A percentile compares a stretch with the other conserved stretches of the same genome.
Evolutionary conservation across 2,113 vertebrate species (phyloP).

Genomic region (Corynorhinus townsendii): DNA sequence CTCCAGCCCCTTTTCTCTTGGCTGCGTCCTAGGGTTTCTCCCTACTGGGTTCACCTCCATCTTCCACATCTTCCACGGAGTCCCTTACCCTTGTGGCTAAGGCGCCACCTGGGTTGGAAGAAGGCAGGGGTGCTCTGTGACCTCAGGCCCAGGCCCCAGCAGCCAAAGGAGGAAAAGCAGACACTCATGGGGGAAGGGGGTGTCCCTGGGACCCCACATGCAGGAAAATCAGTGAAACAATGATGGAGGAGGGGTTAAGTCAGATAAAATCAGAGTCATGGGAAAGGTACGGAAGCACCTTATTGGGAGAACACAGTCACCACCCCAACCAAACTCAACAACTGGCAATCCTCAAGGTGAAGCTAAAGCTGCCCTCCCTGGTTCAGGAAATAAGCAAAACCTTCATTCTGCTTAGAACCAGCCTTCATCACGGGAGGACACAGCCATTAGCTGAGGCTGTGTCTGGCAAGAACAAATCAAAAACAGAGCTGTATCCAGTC

Average conservation of each 20-base stretch:
- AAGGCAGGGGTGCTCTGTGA: not conserved
- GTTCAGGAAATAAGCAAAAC: not conserved
- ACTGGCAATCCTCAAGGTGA: not conserved
- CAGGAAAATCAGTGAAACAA: not conserved
- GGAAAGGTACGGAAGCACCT: not conserved
- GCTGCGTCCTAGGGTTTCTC: not conserved
- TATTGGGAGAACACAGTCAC: not conserved
- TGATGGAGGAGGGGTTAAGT: not conserved
- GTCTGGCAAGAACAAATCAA: not conserved
- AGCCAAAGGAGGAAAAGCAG: not conserved
- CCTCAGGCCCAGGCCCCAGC: not conserved
- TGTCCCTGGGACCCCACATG: not conserved
- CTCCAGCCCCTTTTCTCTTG: not conserved
- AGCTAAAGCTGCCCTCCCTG: not conserved
- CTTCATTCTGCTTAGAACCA: slow-evolving; percentile 4
- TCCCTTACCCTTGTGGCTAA: too few species aligned
- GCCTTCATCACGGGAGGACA: not conserved
- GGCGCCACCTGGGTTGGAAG: not conserved
- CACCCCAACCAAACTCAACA: not conserved
- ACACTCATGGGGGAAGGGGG: rapidly evolving
- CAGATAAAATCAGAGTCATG: rapidly evolving
- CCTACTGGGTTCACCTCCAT: too few species aligned
- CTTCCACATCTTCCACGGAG: too few species aligned
- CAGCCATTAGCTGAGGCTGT: not conserved
- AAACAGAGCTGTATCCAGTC: not conserved